Evolutionary conservation across 2,888 invertebrate species (phyloP).

Genomic region (Callosobruchus maculatus): DNA sequence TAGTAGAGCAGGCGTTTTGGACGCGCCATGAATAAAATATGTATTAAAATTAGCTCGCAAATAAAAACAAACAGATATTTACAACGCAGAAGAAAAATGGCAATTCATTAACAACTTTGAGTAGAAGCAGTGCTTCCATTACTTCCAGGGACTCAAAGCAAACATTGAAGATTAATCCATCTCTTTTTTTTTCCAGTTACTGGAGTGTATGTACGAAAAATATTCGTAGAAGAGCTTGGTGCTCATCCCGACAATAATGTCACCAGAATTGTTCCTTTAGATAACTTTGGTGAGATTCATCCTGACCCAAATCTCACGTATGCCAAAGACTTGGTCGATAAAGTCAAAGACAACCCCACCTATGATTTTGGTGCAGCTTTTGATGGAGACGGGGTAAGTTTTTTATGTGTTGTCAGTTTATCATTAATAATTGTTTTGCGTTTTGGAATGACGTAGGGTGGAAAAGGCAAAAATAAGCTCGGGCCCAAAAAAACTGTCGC

Average conservation of each 20-base stretch:
- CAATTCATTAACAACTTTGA: no score
- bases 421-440: not conserved
- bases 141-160: not conserved
- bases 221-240: conserved; percentile 84
- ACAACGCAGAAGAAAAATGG: no score
- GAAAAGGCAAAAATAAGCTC: no score
- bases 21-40: no score
- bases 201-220: conserved; percentile 88
- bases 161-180: not conserved
- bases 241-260: conserved; percentile 64
- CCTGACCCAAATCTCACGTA: conserved; percentile 97
- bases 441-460: not conserved
- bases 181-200: conserved; percentile 64
- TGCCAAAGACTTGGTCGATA: conserved; percentile 69
- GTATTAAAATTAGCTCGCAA: no score
- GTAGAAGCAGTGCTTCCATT: no score
- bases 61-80: no score
- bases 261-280: conserved; percentile 74
- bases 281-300: conserved; percentile 94
- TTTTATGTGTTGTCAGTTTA: not conserved
- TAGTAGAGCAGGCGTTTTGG: no score
- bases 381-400: conserved; percentile 85
- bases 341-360: conserved; percentile 54
- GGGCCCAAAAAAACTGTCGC: no score
- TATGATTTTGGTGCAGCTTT: conserved; percentile 92